Evolutionary conservation across 2,888 invertebrate species (phyloP).

Genomic region (Eueremaeus valkanovi): DNA sequence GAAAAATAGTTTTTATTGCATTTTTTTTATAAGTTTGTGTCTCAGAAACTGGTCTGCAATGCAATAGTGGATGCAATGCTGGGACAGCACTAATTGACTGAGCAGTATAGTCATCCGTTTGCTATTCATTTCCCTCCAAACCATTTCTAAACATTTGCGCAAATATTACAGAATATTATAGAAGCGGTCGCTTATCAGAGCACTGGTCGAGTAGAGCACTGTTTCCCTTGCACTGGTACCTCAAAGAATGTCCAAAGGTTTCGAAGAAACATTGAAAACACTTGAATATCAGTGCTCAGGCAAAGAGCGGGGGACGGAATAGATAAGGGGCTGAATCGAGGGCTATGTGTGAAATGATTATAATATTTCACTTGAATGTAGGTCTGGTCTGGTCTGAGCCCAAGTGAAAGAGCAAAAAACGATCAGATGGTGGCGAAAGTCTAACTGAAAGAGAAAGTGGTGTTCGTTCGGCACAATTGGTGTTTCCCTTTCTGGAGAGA

Average conservation of each 20-base stretch:
- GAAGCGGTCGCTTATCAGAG: slow-evolving; percentile 24
- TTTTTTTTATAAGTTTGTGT: not conserved
- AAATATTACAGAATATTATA: slow-evolving; percentile 35
- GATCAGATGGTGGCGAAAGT: slow-evolving; percentile 31
- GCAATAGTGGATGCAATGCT: too few relatives aligned
- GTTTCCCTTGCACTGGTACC: slow-evolving; percentile 24
- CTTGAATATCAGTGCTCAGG: slow-evolving; percentile 32
- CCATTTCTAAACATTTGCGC: slow-evolving; percentile 33
- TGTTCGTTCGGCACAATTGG: slow-evolving; percentile 34
- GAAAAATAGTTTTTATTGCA: not conserved
- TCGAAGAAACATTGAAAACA: not conserved
- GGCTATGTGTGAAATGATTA: slow-evolving; percentile 24
- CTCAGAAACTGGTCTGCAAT: not conserved
- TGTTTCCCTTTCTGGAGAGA: slow-evolving; percentile 31
- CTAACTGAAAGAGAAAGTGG: slow-evolving; percentile 35
- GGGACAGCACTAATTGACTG: not conserved
- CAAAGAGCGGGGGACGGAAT: not conserved
- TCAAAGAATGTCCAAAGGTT: slow-evolving; percentile 37
- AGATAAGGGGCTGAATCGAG: slow-evolving; percentile 31
- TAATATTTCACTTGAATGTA: slow-evolving; percentile 29
- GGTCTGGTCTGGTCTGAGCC: slow-evolving; percentile 8
- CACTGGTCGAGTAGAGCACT: not conserved
- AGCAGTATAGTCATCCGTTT: not conserved
- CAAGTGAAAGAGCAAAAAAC: slow-evolving; percentile 8
- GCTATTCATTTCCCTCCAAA: slow-evolving; percentile 12